Evolutionary conservation across 2,888 invertebrate species (phyloP), one percentile per base, ranked within the genome.

Genomic region (Patella pellucida): DNA sequence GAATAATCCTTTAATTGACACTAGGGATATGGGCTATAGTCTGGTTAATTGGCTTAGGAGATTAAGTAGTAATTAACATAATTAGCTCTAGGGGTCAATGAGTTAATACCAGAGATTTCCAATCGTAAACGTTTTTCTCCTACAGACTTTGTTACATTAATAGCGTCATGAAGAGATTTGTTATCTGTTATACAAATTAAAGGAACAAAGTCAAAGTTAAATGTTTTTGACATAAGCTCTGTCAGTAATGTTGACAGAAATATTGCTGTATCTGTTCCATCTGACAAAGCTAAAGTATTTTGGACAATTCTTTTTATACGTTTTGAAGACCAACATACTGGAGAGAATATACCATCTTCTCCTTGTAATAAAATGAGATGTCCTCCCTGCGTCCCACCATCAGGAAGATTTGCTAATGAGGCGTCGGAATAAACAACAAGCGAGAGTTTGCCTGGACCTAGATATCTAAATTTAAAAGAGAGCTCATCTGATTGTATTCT

Each of bases 401-500:
- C 19, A 19, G n/a, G 16, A 7, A 56, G 19, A 56, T 56, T 56
- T n/a, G n/a, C 56, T 19, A 56, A 19, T 19, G 56, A 56, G 19
- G 56, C 56, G 19, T 56, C 56, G 16, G 56, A 56, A 56, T 56
- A 56, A 19, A 56, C 56, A 56, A 56, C 56, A 23, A 62, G 23
- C 2, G n/a, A n/a, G n/a, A 23, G n/a, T 19, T n/a, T n/a, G 12
- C 62, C 62, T 23, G 9, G 62, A 23, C 62, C 62, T 62, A 62
- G 23, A 62, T 62, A 7, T 62, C 23, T 62, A 62, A 62, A 62
- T 62, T 62, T 62, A 7, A 62, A 62, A n/a, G 23, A 11, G 19
- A 62, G 23, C n/a, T 69, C 27, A n/a, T 56, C 74, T n/a, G 56
- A 31, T 41, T 74, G 70, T n/a, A 74, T 56, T 54, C 50, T 27